Conservation (phyloP, 2,797 vertebrate species). For the Serranus cabrilla region DNA sequence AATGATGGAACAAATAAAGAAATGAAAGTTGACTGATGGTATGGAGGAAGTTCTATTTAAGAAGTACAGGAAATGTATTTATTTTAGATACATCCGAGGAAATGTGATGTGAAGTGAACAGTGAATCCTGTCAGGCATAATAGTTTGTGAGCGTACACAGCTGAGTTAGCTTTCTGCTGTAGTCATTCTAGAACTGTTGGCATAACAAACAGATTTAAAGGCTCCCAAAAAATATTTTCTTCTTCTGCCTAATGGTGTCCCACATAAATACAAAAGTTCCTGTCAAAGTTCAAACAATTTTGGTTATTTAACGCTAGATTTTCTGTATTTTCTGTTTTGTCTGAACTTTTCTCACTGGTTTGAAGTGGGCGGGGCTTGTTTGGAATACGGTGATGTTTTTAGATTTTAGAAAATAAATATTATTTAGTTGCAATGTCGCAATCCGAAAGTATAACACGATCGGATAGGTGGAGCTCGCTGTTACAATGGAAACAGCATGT, state of each 20-base stretch:
- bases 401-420: too few relatives aligned
- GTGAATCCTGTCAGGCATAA: not conserved
- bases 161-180: not conserved
- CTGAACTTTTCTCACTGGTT: not conserved
- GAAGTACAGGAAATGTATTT: conserved; percentile 21
- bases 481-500: too few relatives aligned
- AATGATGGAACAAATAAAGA: conserved; percentile 69
- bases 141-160: not conserved
- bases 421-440: too few relatives aligned
- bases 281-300: not conserved
- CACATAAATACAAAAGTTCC: not conserved
- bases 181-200: not conserved
- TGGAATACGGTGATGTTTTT: too few relatives aligned
- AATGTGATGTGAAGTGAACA: not conserved
- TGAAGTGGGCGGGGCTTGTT: too few relatives aligned
- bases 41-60: conserved; percentile 35
- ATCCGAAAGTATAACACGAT: too few relatives aligned
- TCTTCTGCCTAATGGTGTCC: too few relatives aligned
- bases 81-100: not conserved
- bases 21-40: conserved; percentile 49
- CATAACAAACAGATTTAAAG: not conserved
- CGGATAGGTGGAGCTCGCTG: too few relatives aligned
- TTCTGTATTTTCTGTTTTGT: not conserved
- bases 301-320: not conserved
- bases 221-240: not conserved